Percentiles rank a stretch among this genome's conserved stretches.
phyloP scores from a whole-genome alignment of 2,888 invertebrate genomes.

The Andrena fulva region DNA sequence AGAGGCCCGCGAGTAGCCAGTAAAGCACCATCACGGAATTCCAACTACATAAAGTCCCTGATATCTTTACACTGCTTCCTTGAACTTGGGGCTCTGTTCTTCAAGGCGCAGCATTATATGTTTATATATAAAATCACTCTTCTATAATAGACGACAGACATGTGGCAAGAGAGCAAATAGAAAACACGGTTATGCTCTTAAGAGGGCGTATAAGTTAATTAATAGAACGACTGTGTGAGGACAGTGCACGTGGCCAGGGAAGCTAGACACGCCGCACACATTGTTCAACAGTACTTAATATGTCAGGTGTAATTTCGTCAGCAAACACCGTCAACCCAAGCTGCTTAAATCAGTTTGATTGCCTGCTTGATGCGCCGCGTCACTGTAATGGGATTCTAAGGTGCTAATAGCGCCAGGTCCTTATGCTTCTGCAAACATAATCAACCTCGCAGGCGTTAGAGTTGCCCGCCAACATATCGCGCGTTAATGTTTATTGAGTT shows the following conservation, averaged over 20 bases:
- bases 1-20: no score
- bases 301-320: conserved; percentile 55
- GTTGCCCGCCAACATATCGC: neutral
- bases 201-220: neutral
- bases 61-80: no score
- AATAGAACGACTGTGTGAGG: neutral
- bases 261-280: neutral
- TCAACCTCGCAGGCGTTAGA: conserved; percentile 33
- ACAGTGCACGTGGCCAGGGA: conserved; percentile 8
- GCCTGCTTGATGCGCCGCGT: conserved; percentile 49
- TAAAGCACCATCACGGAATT: no score
- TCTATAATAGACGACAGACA: no score
- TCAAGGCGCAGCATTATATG: no score
- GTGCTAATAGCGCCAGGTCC: conserved; percentile 54
- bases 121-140: no score
- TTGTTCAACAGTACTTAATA: conserved; percentile 54
- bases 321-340: conserved; percentile 41
- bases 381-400: conserved; percentile 57
- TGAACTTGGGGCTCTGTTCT: no score
- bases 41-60: no score
- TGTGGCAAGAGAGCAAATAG: no score
- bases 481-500: conserved; percentile 16
- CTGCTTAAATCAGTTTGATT: conserved; percentile 63
- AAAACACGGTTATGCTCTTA: no score
- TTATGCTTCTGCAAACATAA: conserved; percentile 61